These are phyloP conservation scores for Schizopygopsis malacanthus DNA, from an alignment of 2,797 vertebrate species.

Conservation along the genomic window DNA sequence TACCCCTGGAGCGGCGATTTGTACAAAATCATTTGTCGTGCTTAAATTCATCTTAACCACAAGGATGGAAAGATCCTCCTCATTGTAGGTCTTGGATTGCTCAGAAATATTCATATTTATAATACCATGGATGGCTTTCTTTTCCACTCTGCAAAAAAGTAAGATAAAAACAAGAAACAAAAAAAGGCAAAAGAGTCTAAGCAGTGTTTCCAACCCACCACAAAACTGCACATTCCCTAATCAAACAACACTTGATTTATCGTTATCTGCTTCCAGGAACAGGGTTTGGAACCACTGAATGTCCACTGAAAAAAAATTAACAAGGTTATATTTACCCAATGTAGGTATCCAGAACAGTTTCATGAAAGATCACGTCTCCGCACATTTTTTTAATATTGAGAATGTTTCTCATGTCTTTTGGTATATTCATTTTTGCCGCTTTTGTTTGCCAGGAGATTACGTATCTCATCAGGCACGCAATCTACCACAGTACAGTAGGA, in stretches of 20 bases:
- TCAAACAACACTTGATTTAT: background rate
- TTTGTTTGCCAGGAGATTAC: background rate
- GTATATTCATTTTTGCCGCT: background rate
- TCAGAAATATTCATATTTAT: background rate
- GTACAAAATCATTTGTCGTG: no score
- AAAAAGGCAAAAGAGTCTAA: no score
- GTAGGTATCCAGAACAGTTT: background rate
- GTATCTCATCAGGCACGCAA: background rate
- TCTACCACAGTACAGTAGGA: background rate
- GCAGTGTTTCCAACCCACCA: background rate
- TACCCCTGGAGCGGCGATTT: background rate
- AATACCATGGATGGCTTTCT: background rate
- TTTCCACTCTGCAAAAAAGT: slow-evolving; percentile 11
- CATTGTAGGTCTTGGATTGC: rapidly evolving
- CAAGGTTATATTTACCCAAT: background rate
- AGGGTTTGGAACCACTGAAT: background rate
- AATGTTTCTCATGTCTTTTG: background rate
- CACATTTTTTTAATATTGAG: slow-evolving; percentile 6
- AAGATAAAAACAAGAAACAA: background rate
- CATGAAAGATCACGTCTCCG: rapidly evolving
- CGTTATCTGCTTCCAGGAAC: background rate
- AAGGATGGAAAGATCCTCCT: background rate
- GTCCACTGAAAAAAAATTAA: background rate
- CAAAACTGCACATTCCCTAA: background rate
- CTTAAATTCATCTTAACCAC: background rate